Conservation (phyloP, 2,113 vertebrate species). For the Chionodraco myersi region DNA sequence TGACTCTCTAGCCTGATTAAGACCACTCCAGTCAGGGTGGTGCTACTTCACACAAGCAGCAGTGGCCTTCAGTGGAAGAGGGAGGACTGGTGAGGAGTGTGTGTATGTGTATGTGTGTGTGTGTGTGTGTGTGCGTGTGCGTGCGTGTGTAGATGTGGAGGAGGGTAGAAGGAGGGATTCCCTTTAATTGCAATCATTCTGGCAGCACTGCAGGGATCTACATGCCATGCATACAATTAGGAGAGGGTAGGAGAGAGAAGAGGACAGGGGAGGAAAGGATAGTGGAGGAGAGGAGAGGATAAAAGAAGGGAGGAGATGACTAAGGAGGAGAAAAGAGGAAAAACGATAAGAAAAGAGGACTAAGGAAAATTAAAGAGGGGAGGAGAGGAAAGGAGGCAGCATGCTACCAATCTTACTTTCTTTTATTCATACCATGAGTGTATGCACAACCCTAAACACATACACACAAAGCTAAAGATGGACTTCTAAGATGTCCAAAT, state of each 20-base stretch:
- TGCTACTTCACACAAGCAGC: constrained; percentile 58
- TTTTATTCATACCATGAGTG: constrained; percentile 5
- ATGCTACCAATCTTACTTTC: constrained; percentile 34
- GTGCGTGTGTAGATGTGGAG: constrained; percentile 15
- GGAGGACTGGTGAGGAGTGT: constrained; percentile 16
- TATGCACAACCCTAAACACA: neutral
- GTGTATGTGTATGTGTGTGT: constrained; percentile 6
- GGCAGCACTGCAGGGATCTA: constrained; percentile 76
- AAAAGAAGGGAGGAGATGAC: no score
- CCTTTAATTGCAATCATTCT: constrained; percentile 87
- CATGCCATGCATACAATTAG: constrained; percentile 80
- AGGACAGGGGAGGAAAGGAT: no score
- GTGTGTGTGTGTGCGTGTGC: constrained; percentile 13
- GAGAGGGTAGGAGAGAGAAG: neutral
- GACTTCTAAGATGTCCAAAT: neutral
- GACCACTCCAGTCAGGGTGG: constrained; percentile 69
- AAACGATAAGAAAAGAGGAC: no score
- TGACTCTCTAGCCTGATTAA: constrained; percentile 76
- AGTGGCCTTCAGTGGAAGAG: constrained; percentile 43
- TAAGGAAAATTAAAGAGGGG: no score
- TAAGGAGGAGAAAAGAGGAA: no score
- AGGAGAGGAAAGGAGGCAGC: neutral
- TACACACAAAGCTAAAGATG: neutral
- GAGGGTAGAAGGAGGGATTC: constrained; percentile 70
- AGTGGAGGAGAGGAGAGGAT: no score